These are phyloP conservation scores for Torymus aiolomorphi DNA, from an alignment of 2,888 invertebrate species.

Conservation along the genomic window DNA sequence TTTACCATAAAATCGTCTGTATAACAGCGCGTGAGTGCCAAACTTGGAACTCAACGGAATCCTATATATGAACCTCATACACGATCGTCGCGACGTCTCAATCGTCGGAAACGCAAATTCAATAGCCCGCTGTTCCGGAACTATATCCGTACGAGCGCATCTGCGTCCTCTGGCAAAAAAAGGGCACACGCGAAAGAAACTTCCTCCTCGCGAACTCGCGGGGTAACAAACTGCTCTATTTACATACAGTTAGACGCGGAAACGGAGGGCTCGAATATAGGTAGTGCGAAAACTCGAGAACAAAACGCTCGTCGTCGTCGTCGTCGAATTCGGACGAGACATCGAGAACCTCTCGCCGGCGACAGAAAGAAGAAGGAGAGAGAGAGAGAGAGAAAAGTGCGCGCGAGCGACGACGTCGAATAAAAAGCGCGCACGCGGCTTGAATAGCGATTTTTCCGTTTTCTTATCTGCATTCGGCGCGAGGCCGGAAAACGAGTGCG, in stretches of 20 bases:
- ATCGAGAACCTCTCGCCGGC: not conserved
- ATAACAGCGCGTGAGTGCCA: no score
- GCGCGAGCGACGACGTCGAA: not conserved
- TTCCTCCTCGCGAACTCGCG: not conserved
- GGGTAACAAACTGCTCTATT: conserved; percentile 45
- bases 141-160: no score
- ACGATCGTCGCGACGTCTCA: not conserved
- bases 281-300: conserved; percentile 7
- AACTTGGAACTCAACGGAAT: no score
- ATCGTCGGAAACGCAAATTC: conserved; percentile 30
- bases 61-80: not conserved
- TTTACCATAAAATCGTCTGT: no score
- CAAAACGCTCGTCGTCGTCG: not conserved
- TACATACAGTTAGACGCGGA: conserved; percentile 20
- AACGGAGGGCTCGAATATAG: not conserved
- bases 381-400: conserved; percentile 4
- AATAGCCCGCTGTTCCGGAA: conserved; percentile 15
- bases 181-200: no score
- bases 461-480: conserved; percentile 20
- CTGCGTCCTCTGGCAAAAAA: no score
- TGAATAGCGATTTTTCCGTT: conserved; percentile 44
- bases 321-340: not conserved
- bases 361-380: not conserved
- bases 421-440: conserved; percentile 1
- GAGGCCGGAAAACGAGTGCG: not conserved